Evolutionary conservation across 2,888 invertebrate genomes (phyloP).

Genomic region (Periphyllus acericola): DNA sequence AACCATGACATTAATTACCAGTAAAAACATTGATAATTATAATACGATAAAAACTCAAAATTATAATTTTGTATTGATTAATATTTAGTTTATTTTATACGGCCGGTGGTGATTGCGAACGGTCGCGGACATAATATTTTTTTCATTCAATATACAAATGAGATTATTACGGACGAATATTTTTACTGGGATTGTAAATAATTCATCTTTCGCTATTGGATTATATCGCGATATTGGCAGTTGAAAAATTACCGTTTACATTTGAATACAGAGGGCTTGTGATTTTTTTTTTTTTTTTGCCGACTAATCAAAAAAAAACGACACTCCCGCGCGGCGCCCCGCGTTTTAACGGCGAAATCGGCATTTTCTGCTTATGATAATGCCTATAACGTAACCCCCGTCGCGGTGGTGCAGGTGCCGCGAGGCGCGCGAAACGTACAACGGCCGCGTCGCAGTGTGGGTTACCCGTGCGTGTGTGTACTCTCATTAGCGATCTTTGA

Average conservation of each 20-base stretch:
- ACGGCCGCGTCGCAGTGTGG: no score
- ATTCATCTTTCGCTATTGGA: slow-evolving; percentile 4
- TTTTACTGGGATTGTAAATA: background rate
- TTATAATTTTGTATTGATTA: no score
- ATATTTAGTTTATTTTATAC: no score
- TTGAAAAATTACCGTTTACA: slow-evolving; percentile 3
- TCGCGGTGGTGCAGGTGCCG: no score
- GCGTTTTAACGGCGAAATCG: background rate
- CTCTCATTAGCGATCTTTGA: slow-evolving; percentile 20
- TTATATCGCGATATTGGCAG: background rate
- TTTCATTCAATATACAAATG: background rate
- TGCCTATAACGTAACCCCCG: no score
- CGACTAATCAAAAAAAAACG: background rate
- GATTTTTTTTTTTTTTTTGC: no score
- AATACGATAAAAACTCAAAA: no score
- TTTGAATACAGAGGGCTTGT: background rate
- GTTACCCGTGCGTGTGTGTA: no score
- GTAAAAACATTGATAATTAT: no score
- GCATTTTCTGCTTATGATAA: no score
- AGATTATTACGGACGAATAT: background rate
- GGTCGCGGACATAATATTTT: background rate
- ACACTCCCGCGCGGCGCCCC: background rate
- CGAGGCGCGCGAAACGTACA: no score
- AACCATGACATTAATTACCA: no score
- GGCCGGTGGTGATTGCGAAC: background rate